phyloP scores from a whole-genome alignment of 1,140 invertebrate genomes.

The Scaptomyza hsui region DNA sequence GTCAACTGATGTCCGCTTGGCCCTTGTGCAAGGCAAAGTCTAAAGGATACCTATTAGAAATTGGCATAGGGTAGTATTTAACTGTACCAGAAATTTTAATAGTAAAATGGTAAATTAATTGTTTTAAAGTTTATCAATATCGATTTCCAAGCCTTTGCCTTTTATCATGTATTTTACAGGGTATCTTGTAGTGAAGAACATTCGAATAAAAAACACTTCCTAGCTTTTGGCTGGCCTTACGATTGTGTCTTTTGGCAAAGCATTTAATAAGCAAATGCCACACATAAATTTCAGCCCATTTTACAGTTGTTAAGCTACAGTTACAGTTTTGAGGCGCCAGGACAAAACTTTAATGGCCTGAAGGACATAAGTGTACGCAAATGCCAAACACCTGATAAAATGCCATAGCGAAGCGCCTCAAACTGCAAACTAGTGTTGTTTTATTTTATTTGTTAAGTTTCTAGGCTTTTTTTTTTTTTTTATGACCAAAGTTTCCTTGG shows the following conservation, averaged over 20 bases:
- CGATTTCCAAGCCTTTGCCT: too few relatives aligned
- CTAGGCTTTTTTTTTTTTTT: constrained; percentile 48
- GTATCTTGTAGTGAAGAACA: not conserved
- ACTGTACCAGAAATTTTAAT: too few relatives aligned
- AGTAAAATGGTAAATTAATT: too few relatives aligned
- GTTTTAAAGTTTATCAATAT: too few relatives aligned
- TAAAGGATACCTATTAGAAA: constrained; percentile 12
- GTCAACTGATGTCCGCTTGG: constrained; percentile 52
- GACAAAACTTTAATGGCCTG: not conserved
- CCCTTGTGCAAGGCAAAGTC: constrained; percentile 18
- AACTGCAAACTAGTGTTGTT: constrained; percentile 24
- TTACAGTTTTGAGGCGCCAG: not conserved
- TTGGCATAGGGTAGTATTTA: too few relatives aligned
- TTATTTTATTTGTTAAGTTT: constrained; percentile 36
- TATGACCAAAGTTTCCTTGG: constrained; percentile 76
- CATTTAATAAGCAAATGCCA: constrained; percentile 40
- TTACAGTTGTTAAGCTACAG: constrained; percentile 22
- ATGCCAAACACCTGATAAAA: constrained; percentile 57
- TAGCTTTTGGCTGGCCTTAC: constrained; percentile 9
- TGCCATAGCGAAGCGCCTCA: constrained; percentile 6
- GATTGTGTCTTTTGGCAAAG: constrained; percentile 28
- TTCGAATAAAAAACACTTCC: not conserved
- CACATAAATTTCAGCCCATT: constrained; percentile 24
- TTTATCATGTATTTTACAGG: not conserved
- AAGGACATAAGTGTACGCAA: constrained; percentile 20